These are phyloP conservation scores for Smutsia temminckii DNA, from an alignment of 2,797 vertebrate species.

Conservation along the genomic window DNA sequence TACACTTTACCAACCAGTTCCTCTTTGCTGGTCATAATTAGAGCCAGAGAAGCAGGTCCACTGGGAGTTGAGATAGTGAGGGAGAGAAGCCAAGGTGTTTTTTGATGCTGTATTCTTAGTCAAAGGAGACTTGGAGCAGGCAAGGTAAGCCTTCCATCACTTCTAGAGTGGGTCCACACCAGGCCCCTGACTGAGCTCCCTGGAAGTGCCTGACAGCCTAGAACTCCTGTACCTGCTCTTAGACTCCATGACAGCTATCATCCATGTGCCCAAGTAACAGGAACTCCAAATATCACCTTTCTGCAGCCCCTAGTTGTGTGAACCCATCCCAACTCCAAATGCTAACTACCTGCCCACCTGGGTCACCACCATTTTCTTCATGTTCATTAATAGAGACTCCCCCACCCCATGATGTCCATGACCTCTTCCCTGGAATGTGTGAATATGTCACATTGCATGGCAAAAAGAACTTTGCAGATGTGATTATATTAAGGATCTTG, in stretches of 20 bases:
- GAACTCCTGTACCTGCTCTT: neutral
- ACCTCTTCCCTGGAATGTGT: neutral
- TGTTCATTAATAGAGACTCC: neutral
- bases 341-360: neutral
- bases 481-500: neutral
- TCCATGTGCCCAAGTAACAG: neutral
- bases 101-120: neutral
- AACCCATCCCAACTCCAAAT: neutral
- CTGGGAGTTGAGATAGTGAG: neutral
- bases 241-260: neutral
- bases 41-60: neutral
- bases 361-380: neutral
- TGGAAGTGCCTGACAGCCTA: neutral
- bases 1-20: neutral
- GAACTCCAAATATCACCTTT: neutral
- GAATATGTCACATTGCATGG: neutral
- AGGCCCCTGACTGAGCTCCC: neutral
- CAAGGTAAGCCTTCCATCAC: neutral
- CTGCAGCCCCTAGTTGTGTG: neutral
- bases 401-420: neutral
- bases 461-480: neutral
- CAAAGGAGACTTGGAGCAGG: neutral
- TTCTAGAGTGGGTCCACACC: neutral
- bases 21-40: conserved; percentile 21
- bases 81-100: neutral